Base-by-base conservation (phyloP, 2,797 vertebrate species). In the Cephalopachus bancanus region DNA sequence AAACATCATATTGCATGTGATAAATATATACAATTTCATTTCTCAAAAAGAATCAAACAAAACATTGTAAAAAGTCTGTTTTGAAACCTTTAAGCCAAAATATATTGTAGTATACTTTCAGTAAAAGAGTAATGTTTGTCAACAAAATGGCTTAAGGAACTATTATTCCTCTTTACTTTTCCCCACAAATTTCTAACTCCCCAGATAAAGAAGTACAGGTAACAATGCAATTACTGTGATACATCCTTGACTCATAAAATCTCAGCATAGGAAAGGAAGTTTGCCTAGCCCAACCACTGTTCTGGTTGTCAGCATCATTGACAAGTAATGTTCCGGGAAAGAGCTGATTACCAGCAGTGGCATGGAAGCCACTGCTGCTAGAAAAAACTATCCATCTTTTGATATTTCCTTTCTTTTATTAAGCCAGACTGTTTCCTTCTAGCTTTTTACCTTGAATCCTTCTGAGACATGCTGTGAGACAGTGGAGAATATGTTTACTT, bases 41-140 rank as follows among this genome's bases (percentile, higher is more conserved):
- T 51, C 22, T 64, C 12, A 30, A 64, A 67, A 44, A 44, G 44
- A 44, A 44, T 44, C 44, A 44, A 44, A 44, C 44, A 44, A 44
- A 92, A n/a, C 55, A 30, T 60, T 67, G 11, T 37, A 37, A 76
- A 65, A 67, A 72, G 20, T 79, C n/a, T 86, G 2, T 88, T 97
- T 67, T 53, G 72, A 83, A 83, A 69, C 9, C 69, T 93, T 67
- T 72, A 15, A 96, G 57, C 55, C 79, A 95, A 22, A 26, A 37
- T 85, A 51, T 11, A 10, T 59, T 51, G 57, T 74, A 96, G 59
- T 65, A 92, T 91, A 49, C 76, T 93, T 62, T 64, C 95, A 78
- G 69, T 64, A 84, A 80, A 93, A 64, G n/a, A 93, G 6, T n/a
- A 92, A 93, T 74, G 2, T 7, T 88, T 94, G 10, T 78, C 22